Evolutionary conservation across 2,797 vertebrate genomes (phyloP), one percentile per base, ranked within the genome.

Genomic region (Steatocranus sp.): DNA sequence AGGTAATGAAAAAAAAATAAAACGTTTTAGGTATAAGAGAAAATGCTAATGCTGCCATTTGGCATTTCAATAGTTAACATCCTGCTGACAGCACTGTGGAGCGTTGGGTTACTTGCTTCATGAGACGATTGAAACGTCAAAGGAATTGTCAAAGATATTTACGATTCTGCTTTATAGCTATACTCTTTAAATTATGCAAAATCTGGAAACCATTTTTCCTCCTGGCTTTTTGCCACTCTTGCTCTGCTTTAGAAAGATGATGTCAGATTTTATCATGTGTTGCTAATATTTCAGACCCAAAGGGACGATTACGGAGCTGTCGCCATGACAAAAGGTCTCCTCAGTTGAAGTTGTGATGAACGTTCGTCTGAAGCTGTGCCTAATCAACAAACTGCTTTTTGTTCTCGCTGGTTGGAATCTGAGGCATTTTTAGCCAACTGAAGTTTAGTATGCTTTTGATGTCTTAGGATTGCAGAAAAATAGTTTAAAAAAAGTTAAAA

Each of bases 241-340:
- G 46, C 75, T 83, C 81, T 58, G 70, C 85, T 87, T 91, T 48
- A 81, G 83, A 87, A 86, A 66, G 83, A 93, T 93, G 94, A 95
- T 92, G 93, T 95, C 94, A 95, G 91, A 91, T 92, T 93, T 87
- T 76, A 85, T 92, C 92, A 93, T 87, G 89, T 94, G 92, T 89
- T 90, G 84, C 87, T 87, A 85, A 93, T 94, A 95, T 94, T 89
- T 93, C 83, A 89, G 90, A 94, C 86, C 86, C 93, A 88, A 88
- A 86, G 88, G 80, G 90, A 80, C 41, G 89, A 87, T 93, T 87
- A 79, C 38, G 78, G 89, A 83, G 91, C 93, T 83, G 91, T 93
- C 89, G 88, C 23, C 32, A 78, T 82, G 87, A 96, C 96, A 96
- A 95, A 82, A 95, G 92, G 88, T 79, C 83, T 87, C 86, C 80